Base-by-base conservation (phyloP, 2,888 invertebrate species). In the Azorinus chamasolen region DNA sequence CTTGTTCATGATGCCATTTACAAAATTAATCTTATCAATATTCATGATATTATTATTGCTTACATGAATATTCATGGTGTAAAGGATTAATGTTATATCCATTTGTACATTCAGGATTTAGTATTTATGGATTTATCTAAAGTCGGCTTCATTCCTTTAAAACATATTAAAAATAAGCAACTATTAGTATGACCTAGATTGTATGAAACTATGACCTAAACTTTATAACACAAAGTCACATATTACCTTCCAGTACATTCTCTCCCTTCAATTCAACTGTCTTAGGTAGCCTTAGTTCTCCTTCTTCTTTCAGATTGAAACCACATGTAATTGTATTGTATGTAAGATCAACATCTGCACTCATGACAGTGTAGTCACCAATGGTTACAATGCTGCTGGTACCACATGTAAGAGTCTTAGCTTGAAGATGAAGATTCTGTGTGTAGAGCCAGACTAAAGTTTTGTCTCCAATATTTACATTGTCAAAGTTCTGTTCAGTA, bases 211-310 rank as follows among this genome's bases (percentile, higher is more conserved):
- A n/a, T n/a, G n/a, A n/a, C n/a, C n/a, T n/a, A n/a, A n/a, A n/a
- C n/a, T n/a, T n/a, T n/a, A n/a, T n/a, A n/a, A n/a, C n/a, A n/a
- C n/a, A n/a, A n/a, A n/a, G n/a, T n/a, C n/a, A n/a, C n/a, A n/a
- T n/a, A n/a, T 43, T 62, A 86, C 85, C 86, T 77, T 83, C 82
- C 37, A 87, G 64, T 45, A 57, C 58, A 53, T 84, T 87, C 55
- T 80, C 79, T 46, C 88, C 89, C 5, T 84, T 71, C 22, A 89
- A 62, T 51, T 86, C 86, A 27, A 88, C 85, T 25, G 72, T 69
- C n/a, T 74, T 73, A 2, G 89, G 87, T 25, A 89, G 71, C 2
- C 88, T 66, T 0, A 87, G 71, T 73, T 89, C 88, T n/a, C 83
- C 89, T 5, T 72, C 45, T 37, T 79, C 79, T 14, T 70, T 78